These are phyloP conservation scores for Phaonia tiefii DNA, from an alignment of 2,888 invertebrate genomes.

Conservation along the genomic window DNA sequence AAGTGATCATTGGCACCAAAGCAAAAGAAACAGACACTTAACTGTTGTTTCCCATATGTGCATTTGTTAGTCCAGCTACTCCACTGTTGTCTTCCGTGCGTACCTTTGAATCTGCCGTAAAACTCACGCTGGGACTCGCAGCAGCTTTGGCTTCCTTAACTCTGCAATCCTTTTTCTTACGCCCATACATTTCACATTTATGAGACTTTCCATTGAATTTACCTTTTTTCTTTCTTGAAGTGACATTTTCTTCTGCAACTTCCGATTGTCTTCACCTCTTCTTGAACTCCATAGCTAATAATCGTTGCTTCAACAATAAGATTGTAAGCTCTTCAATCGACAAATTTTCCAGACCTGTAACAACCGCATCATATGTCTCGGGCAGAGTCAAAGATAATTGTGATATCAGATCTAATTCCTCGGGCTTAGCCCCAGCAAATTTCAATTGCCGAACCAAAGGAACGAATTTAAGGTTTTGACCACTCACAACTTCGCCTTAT, in stretches of 20 bases:
- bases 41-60: too few species aligned
- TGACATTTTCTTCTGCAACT: too few species aligned
- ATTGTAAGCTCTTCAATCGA: not conserved
- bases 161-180: conserved; percentile 22
- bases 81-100: not conserved
- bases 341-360: conserved; percentile 31
- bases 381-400: conserved; percentile 39
- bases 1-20: too few species aligned
- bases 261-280: too few species aligned
- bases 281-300: conserved; percentile 29
- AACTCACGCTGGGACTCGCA: conserved; percentile 6
- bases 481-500: too few species aligned
- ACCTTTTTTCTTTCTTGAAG: conserved; percentile 4
- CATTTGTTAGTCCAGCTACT: too few species aligned
- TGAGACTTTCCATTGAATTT: too few species aligned
- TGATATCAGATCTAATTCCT: conserved; percentile 21
- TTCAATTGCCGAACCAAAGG: conserved; percentile 21
- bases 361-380: conserved; percentile 16
- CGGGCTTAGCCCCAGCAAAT: conserved; percentile 21
- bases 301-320: not conserved
- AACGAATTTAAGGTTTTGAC: too few species aligned
- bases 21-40: too few species aligned
- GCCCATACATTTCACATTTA: not conserved
- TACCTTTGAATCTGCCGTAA: not conserved
- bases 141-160: conserved; percentile 10